A percentile compares a stretch with the other conserved stretches of the same genome.
Evolutionary conservation across 2,888 invertebrate species (phyloP).

Genomic region (Callyntrura sp.): DNA sequence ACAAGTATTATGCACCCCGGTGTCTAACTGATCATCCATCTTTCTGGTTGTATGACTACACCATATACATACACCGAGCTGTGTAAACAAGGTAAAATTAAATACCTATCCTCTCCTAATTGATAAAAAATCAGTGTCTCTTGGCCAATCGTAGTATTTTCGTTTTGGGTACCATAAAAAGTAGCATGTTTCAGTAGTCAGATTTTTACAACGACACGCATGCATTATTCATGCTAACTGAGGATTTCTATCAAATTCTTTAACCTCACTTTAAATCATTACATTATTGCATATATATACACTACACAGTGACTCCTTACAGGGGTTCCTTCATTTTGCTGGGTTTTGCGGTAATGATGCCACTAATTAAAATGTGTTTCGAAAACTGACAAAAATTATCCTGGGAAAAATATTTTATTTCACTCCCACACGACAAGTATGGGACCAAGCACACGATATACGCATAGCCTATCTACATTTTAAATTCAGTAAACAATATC

Average conservation of each 20-base stretch:
- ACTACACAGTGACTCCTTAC: too few species aligned
- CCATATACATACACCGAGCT: too few species aligned
- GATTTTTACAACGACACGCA: too few species aligned
- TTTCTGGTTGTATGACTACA: too few species aligned
- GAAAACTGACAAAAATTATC: constrained; percentile 66
- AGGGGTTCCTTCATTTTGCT: constrained; percentile 28
- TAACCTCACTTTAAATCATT: background rate
- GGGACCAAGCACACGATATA: background rate
- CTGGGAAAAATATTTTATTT: constrained; percentile 60
- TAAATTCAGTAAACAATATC: too few species aligned
- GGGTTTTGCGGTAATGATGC: constrained; percentile 51
- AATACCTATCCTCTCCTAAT: too few species aligned
- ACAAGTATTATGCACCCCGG: too few species aligned
- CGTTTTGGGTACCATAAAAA: background rate
- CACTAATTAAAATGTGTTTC: constrained; percentile 64
- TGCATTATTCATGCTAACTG: background rate
- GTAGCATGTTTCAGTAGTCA: background rate
- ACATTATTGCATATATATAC: background rate
- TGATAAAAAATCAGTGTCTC: background rate
- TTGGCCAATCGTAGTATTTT: constrained; percentile 6
- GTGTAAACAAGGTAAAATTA: too few species aligned
- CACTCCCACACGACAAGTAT: constrained; percentile 27
- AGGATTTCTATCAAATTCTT: background rate
- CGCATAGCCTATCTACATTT: too few species aligned
- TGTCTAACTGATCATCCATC: too few species aligned